phyloP scores from a whole-genome alignment of 2,888 invertebrate genomes.

The Cataglyphis albicans region DNA sequence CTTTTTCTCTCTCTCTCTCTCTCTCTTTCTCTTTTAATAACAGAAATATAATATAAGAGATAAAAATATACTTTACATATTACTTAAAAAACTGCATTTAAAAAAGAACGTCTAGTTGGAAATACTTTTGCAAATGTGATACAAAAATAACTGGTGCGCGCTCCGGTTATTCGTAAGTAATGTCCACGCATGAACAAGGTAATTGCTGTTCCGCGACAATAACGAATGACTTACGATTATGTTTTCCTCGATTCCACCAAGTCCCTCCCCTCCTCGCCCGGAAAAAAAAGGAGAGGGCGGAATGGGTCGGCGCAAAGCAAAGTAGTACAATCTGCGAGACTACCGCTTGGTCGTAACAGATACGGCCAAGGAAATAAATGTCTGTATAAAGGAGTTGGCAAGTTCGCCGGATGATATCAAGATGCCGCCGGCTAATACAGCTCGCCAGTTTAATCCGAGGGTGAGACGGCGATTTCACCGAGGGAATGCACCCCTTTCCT shows the following conservation, averaged over 20 bases:
- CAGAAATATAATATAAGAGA: neutral
- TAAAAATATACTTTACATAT: neutral
- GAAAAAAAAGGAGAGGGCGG: constrained; percentile 29
- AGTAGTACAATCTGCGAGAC: constrained; percentile 82
- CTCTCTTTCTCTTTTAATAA: neutral
- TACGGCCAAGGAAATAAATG: constrained; percentile 82
- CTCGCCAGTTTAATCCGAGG: constrained; percentile 68
- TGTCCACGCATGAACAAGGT: constrained; percentile 56
- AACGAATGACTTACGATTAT: constrained; percentile 80
- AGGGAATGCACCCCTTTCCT: constrained; percentile 66
- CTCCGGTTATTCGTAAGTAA: neutral
- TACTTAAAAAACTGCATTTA: neutral
- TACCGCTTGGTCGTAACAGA: constrained; percentile 81
- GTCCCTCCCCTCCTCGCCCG: constrained; percentile 34
- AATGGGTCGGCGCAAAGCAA: constrained; percentile 68
- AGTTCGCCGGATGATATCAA: constrained; percentile 82
- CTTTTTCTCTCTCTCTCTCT: too few relatives aligned
- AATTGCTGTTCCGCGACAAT: constrained; percentile 74
- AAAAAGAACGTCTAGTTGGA: neutral
- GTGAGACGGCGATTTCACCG: constrained; percentile 65
- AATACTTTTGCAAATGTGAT: neutral
- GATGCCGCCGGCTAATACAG: constrained; percentile 81
- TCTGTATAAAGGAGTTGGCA: constrained; percentile 83
- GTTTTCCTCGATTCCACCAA: constrained; percentile 70
- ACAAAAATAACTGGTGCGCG: neutral